These are phyloP conservation scores for Nudaria mundana DNA, from an alignment of 2,888 invertebrate species.

Conservation along the genomic window DNA sequence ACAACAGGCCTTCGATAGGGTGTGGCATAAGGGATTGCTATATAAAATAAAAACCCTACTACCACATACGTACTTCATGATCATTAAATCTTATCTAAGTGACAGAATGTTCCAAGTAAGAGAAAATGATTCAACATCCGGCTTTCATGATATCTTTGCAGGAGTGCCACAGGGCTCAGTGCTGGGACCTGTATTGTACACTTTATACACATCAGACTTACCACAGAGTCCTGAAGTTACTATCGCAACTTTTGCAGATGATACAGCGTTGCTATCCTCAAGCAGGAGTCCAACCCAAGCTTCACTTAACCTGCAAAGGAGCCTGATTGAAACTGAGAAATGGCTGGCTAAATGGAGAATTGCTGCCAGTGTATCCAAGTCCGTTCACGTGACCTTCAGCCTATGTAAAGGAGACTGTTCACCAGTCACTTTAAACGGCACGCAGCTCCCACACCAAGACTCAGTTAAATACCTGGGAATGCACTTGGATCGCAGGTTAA, in stretches of 20 bases:
- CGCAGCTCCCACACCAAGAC: not conserved
- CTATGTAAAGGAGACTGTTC: not conserved
- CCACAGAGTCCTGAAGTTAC: not conserved
- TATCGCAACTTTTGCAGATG: not conserved
- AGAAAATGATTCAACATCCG: too few species aligned
- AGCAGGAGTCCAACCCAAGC: not conserved
- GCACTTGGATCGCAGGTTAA: too few species aligned
- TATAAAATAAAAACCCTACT: too few species aligned
- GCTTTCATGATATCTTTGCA: too few species aligned
- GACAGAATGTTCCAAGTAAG: too few species aligned
- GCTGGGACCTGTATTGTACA: not conserved
- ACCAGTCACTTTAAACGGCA: not conserved
- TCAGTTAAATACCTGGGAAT: not conserved
- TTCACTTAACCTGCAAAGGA: not conserved
- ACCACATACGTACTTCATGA: too few species aligned
- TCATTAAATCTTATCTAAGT: too few species aligned
- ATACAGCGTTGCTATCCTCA: not conserved
- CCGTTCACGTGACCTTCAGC: not conserved
- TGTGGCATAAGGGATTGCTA: too few species aligned
- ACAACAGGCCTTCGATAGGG: too few species aligned
- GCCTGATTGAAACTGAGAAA: not conserved
- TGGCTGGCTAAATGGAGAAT: not conserved
- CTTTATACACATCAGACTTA: not conserved
- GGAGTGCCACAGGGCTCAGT: conserved; percentile 1
- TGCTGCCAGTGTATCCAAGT: not conserved